Evolutionary conservation across 2,888 invertebrate genomes (phyloP).

Genomic region (Megastigmus dorsalis): DNA sequence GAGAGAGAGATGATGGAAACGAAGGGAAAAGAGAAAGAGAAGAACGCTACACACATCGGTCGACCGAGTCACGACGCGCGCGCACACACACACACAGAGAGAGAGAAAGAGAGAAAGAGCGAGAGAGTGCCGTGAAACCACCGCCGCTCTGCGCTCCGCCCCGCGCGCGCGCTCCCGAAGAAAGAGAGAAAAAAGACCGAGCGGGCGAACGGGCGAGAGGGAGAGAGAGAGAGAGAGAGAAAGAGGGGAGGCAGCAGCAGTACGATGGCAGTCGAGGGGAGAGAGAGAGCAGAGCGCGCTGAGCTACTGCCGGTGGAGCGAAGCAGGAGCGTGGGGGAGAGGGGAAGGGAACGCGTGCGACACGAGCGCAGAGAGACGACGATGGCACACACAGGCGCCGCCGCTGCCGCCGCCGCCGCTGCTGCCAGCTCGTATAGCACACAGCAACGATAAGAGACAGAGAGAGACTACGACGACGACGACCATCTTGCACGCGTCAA

Average conservation of each 20-base stretch:
- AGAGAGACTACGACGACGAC: background rate
- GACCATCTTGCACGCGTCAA: constrained; percentile 4
- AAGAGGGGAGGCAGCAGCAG: too few species aligned
- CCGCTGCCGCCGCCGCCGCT: background rate
- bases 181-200: background rate
- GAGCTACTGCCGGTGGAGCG: background rate
- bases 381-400: background rate
- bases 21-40: background rate
- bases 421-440: too few species aligned
- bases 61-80: constrained; percentile 4
- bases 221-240: background rate
- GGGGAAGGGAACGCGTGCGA: constrained; percentile 9
- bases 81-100: constrained; percentile 8
- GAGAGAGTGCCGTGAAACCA: background rate
- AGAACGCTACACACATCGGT: constrained; percentile 9
- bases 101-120: too few species aligned
- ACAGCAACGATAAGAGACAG: background rate
- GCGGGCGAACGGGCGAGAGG: background rate
- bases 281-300: background rate
- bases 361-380: too few species aligned
- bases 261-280: background rate
- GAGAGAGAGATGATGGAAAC: background rate
- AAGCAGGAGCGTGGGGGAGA: background rate
- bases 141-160: background rate
- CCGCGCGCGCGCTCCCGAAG: background rate